Evolutionary conservation across 2,888 invertebrate genomes (phyloP).

Genomic region (Cantharis nigra): DNA sequence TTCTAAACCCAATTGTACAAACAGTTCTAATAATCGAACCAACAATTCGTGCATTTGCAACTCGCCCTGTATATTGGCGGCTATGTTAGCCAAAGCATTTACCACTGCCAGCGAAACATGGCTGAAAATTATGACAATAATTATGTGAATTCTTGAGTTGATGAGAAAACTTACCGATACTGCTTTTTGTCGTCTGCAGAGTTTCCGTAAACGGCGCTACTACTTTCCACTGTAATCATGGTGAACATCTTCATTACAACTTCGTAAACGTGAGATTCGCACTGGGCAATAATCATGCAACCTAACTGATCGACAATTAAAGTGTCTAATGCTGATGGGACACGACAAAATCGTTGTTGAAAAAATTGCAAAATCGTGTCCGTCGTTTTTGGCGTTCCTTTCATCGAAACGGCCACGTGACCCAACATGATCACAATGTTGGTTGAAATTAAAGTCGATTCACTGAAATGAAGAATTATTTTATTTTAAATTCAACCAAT

Average conservation of each 20-base stretch:
- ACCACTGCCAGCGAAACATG: constrained; percentile 95
- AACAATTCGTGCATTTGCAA: constrained; percentile 82
- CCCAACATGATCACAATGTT: constrained; percentile 98
- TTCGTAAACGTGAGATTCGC: constrained; percentile 82
- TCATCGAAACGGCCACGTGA: constrained; percentile 92
- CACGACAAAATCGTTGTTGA: constrained; percentile 91
- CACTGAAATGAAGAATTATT: constrained; percentile 61
- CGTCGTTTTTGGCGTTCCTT: constrained; percentile 91
- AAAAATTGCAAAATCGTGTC: constrained; percentile 96
- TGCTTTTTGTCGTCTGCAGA: constrained; percentile 66
- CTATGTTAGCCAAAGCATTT: constrained; percentile 95
- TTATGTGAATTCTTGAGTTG: no score
- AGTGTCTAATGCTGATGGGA: constrained; percentile 89
- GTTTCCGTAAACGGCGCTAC: constrained; percentile 73
- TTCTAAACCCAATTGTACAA: constrained; percentile 96
- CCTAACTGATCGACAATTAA: constrained; percentile 97
- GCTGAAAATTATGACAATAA: no score
- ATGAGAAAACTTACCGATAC: constrained; percentile 52
- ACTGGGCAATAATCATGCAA: constrained; percentile 95
- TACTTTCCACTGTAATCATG: constrained; percentile 91
- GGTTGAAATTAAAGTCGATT: constrained; percentile 89
- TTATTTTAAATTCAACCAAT: neutral
- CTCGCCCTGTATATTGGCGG: constrained; percentile 90
- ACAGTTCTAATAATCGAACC: constrained; percentile 89
- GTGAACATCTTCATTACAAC: constrained; percentile 99